Base-by-base conservation (phyloP, 2,888 invertebrate genomes). In the Cryptops parisi region DNA sequence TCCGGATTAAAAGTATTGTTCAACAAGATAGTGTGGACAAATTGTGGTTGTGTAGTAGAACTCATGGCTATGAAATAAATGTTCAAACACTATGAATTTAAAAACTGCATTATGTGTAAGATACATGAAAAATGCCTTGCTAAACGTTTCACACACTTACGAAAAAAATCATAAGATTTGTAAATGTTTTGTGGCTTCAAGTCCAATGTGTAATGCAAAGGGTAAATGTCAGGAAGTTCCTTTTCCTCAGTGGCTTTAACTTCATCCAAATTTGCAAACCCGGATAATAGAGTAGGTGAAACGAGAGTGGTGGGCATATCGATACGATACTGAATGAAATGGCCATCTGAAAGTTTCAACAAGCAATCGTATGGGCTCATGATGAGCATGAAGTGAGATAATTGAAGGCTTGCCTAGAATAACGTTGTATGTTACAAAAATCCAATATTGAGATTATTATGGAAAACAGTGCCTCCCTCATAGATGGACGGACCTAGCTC, bases 21-120 rank as follows among this genome's bases (percentile, higher is more conserved):
- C n/a, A 83, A 68, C 66, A 87, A 78, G 22, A 87, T 73, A 26
- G 89, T 90, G 63, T 91, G 90, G 0, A 84, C 79, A 65, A 80
- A 76, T 53, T 67, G 70, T 62, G 74, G 39, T 40, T 26, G 9
- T 26, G 52, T 17, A 21, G 47, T 40, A n/a, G 19, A 43, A 15
- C 19, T 15, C n/a, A 52, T 25, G 40, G 55, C 55, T 55, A 33
- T 1, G 48, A 40, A 21, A 41, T 40, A 33, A 51, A 54, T n/a
- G n/a, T n/a, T n/a, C n/a, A n/a, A n/a, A n/a, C n/a, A 41, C 6
- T 22, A 40, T 2, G 9, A 3, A 23, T 3, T 40, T 21, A 40
- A 17, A 40, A 50, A 50, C n/a, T 5, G 4, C 21, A 27, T 26
- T 17, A 12, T 23, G 6, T 19, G 19, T 46, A 22, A 22, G 6